Evolutionary conservation across 2,888 invertebrate genomes (phyloP).

Genomic region (Drosophila yooni): DNA sequence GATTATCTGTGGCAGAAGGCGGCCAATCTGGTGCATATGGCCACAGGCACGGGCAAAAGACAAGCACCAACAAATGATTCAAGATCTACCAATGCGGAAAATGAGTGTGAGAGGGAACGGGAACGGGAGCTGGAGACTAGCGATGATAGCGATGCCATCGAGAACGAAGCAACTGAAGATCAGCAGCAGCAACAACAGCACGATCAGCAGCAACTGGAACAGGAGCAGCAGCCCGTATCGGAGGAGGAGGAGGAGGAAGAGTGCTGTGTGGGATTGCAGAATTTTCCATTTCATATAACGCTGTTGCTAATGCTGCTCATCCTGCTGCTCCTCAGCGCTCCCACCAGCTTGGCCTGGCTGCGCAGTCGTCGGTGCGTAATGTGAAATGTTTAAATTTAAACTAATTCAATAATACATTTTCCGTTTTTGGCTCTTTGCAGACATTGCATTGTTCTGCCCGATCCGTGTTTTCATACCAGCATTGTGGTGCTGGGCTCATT

Average conservation of each 20-base stretch:
- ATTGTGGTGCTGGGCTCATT: constrained; percentile 87
- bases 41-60: background rate
- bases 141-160: constrained; percentile 10
- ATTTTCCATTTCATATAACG: constrained; percentile 90
- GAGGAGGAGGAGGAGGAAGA: constrained; percentile 20
- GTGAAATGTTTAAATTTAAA: background rate
- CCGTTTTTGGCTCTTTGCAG: constrained; percentile 36
- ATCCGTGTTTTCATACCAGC: constrained; percentile 88
- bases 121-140: background rate
- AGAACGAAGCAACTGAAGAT: constrained; percentile 6
- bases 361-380: constrained; percentile 90
- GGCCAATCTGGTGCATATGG: constrained; percentile 60
- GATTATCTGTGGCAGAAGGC: constrained; percentile 86
- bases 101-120: background rate
- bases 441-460: constrained; percentile 84
- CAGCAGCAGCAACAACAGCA: background rate
- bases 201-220: background rate
- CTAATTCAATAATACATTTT: background rate
- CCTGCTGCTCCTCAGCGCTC: constrained; percentile 89
- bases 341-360: constrained; percentile 92
- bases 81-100: background rate
- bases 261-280: constrained; percentile 66
- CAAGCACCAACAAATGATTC: background rate
- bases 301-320: constrained; percentile 89
- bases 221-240: background rate